Evolutionary conservation across 37 sponge, comb jelly and placozoan genomes (phyloP).

Genomic region (Diacarnus erythraeanus): DNA sequence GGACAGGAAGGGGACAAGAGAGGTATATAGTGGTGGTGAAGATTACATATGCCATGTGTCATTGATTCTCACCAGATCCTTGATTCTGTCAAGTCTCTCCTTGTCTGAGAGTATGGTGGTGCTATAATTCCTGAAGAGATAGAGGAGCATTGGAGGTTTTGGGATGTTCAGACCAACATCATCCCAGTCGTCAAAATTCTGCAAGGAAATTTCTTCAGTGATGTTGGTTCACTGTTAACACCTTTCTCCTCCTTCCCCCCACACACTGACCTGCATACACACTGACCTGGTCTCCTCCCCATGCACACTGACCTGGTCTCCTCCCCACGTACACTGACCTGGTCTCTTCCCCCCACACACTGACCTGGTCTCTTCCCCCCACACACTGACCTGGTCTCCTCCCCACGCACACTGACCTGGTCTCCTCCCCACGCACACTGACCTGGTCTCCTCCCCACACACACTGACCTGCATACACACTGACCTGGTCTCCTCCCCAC

Average conservation of each 20-base stretch:
- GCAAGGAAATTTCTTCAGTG: neutral
- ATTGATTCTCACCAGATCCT: slow-evolving; percentile 61
- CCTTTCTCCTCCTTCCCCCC: neutral
- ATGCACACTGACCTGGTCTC: neutral
- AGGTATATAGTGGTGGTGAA: neutral
- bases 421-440: neutral
- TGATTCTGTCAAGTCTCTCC: slow-evolving; percentile 61
- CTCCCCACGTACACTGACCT: neutral
- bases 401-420: neutral
- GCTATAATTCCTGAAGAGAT: slow-evolving; percentile 77
- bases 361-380: neutral
- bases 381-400: neutral
- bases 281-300: neutral
- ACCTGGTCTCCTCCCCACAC: neutral
- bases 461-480: neutral
- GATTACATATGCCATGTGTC: neutral
- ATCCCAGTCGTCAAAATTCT: slow-evolving; percentile 98
- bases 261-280: neutral
- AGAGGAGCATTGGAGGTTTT: slow-evolving; percentile 86
- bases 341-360: neutral
- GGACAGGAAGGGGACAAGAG: neutral
- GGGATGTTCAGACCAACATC: slow-evolving; percentile 94
- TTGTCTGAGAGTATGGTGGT: slow-evolving; percentile 43
- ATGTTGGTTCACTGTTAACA: neutral
- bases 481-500: neutral